Conservation (phyloP, 2,797 vertebrate genomes). For the Acestrorhynchus altus region DNA sequence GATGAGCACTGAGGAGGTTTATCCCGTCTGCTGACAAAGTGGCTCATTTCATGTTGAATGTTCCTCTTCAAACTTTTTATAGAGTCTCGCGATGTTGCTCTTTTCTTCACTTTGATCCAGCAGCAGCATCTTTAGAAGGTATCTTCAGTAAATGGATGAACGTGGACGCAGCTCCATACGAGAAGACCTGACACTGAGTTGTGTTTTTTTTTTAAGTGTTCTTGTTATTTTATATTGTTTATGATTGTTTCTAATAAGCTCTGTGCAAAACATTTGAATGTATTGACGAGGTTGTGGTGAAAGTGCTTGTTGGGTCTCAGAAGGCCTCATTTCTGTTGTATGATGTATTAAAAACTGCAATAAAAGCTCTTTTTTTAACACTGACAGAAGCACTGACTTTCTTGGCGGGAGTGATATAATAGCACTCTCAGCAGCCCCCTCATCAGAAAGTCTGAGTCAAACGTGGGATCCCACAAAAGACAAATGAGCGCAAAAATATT, state of each 20-base stretch:
- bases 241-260: background rate
- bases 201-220: background rate
- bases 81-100: background rate
- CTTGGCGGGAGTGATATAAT: slow-evolving; percentile 32
- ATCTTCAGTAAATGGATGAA: background rate
- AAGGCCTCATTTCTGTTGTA: background rate
- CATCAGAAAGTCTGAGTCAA: slow-evolving; percentile 36
- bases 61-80: background rate
- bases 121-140: background rate
- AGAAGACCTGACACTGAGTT: background rate
- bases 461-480: slow-evolving; percentile 15
- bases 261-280: background rate
- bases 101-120: background rate
- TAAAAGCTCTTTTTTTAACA: background rate
- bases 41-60: background rate
- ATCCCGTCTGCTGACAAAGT: background rate
- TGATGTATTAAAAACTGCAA: background rate
- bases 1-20: too few relatives aligned
- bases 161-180: background rate
- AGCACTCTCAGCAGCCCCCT: background rate
- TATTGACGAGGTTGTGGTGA: background rate
- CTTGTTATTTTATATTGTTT: background rate
- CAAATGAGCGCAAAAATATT: background rate
- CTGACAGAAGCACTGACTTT: background rate
- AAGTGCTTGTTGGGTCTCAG: background rate